A percentile compares a stretch with the other conserved stretches of the same genome.
Evolutionary conservation across 2,888 invertebrate species (phyloP).

Genomic region (Tupiocoris notatus): DNA sequence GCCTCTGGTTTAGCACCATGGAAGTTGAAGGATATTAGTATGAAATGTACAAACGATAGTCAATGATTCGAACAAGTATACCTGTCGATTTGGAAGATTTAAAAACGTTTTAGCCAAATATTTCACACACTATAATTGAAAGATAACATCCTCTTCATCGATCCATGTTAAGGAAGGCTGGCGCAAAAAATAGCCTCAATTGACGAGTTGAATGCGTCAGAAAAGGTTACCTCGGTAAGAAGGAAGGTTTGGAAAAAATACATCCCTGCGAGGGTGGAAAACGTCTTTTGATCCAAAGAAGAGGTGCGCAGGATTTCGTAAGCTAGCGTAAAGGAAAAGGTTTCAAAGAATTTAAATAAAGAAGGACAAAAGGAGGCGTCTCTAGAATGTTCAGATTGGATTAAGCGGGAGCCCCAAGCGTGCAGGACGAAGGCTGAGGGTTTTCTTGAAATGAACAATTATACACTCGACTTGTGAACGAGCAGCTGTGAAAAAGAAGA

Average conservation of each 20-base stretch:
- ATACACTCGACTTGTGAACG: constrained; percentile 37
- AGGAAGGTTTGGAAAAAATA: background rate
- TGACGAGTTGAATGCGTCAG: background rate
- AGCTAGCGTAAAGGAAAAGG: constrained; percentile 10
- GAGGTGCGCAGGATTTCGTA: background rate
- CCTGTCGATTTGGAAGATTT: too few relatives aligned
- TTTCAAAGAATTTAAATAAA: constrained; percentile 41
- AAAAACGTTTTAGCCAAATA: too few relatives aligned
- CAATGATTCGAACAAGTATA: too few relatives aligned
- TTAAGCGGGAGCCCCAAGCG: constrained; percentile 10
- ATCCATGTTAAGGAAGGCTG: background rate
- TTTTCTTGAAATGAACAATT: constrained; percentile 38
- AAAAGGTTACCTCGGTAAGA: background rate
- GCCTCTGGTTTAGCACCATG: too few relatives aligned
- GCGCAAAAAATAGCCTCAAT: background rate
- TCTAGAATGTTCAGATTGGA: constrained; percentile 31
- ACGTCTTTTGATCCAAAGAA: constrained; percentile 1
- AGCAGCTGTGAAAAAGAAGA: background rate
- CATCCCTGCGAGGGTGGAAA: constrained; percentile 23
- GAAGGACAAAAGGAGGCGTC: constrained; percentile 24
- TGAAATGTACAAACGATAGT: too few relatives aligned
- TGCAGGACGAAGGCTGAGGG: background rate
- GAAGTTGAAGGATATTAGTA: too few relatives aligned
- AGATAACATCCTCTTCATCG: background rate
- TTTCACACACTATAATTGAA: too few relatives aligned